Percentiles rank a stretch among this genome's conserved stretches.
Evolutionary conservation across 2,797 vertebrate species (phyloP).

Genomic region (Botia kubotai): DNA sequence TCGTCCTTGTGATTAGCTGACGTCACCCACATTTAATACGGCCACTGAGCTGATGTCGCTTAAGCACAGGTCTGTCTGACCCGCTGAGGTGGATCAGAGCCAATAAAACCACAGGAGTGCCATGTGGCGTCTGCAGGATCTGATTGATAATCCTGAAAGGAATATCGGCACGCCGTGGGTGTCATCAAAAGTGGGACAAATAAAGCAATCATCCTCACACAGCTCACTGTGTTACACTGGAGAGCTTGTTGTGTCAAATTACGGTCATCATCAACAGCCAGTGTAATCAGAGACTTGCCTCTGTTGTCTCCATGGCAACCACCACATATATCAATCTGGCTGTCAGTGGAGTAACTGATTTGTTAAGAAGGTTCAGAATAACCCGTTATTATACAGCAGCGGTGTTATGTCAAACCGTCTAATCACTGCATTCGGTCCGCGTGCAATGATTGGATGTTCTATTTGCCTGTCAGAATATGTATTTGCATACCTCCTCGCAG

Average conservation of each 20-base stretch:
- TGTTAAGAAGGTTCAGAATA: slow-evolving; percentile 41
- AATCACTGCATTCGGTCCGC: too few species aligned
- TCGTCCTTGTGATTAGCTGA: slow-evolving; percentile 53
- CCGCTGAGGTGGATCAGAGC: slow-evolving; percentile 39
- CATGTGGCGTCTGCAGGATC: not conserved
- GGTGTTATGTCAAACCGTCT: not conserved
- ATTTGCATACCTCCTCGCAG: too few species aligned
- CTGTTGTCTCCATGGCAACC: slow-evolving; percentile 51
- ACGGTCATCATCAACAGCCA: slow-evolving; percentile 24
- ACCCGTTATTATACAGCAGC: slow-evolving; percentile 2
- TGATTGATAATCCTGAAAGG: slow-evolving; percentile 7
- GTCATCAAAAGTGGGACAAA: not conserved
- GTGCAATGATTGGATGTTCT: too few species aligned
- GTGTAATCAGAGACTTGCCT: slow-evolving; percentile 43
- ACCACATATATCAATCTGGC: slow-evolving; percentile 33
- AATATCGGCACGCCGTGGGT: not conserved
- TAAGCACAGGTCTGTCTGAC: slow-evolving; percentile 27
- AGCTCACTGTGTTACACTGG: not conserved
- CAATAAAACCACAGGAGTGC: not conserved
- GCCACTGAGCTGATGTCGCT: slow-evolving; percentile 35
- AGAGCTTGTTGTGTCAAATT: slow-evolving; percentile 10
- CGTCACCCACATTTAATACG: slow-evolving; percentile 49
- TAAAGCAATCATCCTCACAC: not conserved
- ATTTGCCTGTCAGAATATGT: too few species aligned
- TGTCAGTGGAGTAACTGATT: slow-evolving; percentile 53